Evolutionary conservation across 2,888 invertebrate species (phyloP).

Genomic region (Leptarthrus brevirostris): DNA sequence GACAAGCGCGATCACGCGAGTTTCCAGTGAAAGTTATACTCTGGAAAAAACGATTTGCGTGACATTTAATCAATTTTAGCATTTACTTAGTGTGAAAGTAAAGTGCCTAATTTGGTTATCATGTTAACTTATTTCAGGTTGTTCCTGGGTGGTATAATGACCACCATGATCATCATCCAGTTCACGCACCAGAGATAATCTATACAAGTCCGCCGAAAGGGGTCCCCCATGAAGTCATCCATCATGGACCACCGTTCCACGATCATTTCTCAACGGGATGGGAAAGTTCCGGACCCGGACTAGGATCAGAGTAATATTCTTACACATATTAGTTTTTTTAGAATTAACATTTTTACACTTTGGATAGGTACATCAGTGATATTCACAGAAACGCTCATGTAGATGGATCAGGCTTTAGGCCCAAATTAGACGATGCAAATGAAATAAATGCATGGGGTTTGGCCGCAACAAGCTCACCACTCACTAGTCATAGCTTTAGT

Average conservation of each 20-base stretch:
- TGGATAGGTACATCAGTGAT: constrained; percentile 72
- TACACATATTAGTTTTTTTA: not conserved
- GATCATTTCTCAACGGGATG: constrained; percentile 66
- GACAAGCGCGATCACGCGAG: constrained; percentile 12
- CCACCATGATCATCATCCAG: constrained; percentile 56
- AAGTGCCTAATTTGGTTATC: not conserved
- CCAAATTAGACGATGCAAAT: constrained; percentile 69
- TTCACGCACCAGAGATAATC: constrained; percentile 63
- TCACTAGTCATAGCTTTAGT: constrained; percentile 65
- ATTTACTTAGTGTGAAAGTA: not conserved
- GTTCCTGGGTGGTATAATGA: constrained; percentile 64
- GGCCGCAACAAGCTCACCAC: constrained; percentile 66
- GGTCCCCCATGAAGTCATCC: constrained; percentile 62
- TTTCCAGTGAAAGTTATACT: constrained; percentile 43
- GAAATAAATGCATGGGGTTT: constrained; percentile 76
- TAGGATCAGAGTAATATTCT: constrained; percentile 71
- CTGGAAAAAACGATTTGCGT: not conserved
- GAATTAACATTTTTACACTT: too few relatives aligned
- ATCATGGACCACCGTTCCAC: constrained; percentile 60
- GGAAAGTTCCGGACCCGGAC: constrained; percentile 73
- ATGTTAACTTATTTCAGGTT: constrained; percentile 57
- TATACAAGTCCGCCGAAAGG: constrained; percentile 65
- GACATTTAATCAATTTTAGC: constrained; percentile 13
- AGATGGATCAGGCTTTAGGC: constrained; percentile 68
- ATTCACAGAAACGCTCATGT: constrained; percentile 73